phyloP scores from a whole-genome alignment of 2,113 vertebrate genomes.

The Peromyscus californicus region DNA sequence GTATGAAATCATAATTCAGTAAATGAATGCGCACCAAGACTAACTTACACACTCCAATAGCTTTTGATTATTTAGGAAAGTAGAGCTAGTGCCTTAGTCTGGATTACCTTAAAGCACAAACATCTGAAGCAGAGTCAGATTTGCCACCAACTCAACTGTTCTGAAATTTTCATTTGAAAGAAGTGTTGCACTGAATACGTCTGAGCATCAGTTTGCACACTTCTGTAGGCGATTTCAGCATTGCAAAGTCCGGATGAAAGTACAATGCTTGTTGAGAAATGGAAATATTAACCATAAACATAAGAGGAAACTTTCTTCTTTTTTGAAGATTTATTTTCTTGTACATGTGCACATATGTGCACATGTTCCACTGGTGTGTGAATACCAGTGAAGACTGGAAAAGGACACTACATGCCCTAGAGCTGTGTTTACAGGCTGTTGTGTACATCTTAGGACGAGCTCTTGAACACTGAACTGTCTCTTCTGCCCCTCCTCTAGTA shows the following conservation, averaged over 20 bases:
- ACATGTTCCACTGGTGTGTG: neutral
- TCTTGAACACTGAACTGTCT: neutral
- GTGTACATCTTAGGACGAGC: neutral
- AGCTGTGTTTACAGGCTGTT: neutral
- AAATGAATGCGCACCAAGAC: conserved; percentile 58
- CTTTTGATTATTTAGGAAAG: conserved; percentile 68
- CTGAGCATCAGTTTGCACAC: conserved; percentile 26
- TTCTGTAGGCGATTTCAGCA: conserved; percentile 68
- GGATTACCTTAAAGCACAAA: conserved; percentile 63
- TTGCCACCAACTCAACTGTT: conserved; percentile 49
- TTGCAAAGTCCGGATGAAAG: conserved; percentile 59
- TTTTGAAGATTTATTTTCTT: neutral
- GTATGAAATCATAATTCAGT: conserved; percentile 35
- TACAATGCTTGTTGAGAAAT: conserved; percentile 46
- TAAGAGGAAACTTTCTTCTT: neutral
- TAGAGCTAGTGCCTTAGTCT: conserved; percentile 20
- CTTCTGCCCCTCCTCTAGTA: neutral
- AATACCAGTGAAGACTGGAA: neutral
- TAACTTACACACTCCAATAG: conserved; percentile 43
- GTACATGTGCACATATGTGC: neutral
- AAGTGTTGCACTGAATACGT: conserved; percentile 16
- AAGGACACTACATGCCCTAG: neutral
- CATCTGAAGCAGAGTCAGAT: conserved; percentile 63
- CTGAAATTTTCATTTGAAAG: conserved; percentile 72
- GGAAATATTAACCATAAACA: conserved; percentile 35